phyloP scores from a whole-genome alignment of 2,888 invertebrate genomes.

The Cheiracanthium punctorium region DNA sequence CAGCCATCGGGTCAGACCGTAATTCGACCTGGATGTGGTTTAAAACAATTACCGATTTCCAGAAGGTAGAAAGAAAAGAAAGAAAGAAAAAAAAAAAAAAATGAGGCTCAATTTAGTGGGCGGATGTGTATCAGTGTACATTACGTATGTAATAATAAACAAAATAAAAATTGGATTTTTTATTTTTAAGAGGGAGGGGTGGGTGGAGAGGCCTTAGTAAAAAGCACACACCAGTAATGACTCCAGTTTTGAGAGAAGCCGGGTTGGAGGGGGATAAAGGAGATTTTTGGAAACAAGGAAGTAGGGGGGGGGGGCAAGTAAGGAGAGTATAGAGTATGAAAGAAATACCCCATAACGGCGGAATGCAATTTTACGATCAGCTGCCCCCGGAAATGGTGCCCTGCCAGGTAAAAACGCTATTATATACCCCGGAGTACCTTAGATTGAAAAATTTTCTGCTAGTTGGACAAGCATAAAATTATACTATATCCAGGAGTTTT shows the following conservation, averaged over 20 bases:
- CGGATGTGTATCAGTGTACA: background rate
- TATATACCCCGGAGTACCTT: constrained; percentile 39
- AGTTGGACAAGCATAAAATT: constrained; percentile 68
- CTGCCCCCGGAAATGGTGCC: constrained; percentile 63
- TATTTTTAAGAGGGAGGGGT: background rate
- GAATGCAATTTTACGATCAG: constrained; percentile 69
- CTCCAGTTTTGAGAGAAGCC: constrained; percentile 53
- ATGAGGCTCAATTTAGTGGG: background rate
- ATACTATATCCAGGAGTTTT: constrained; percentile 53
- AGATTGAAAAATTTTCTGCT: constrained; percentile 69
- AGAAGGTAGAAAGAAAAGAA: too few species aligned
- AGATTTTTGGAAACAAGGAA: background rate
- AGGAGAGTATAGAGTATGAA: background rate
- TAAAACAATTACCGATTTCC: background rate
- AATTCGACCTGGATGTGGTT: background rate
- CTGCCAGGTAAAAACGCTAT: constrained; percentile 35
- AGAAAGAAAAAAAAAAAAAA: too few species aligned
- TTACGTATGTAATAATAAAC: background rate
- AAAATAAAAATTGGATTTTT: background rate
- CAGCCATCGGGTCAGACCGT: background rate
- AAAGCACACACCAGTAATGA: constrained; percentile 42
- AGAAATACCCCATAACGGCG: constrained; percentile 52
- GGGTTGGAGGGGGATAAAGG: constrained; percentile 20
- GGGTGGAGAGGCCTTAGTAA: constrained; percentile 42
- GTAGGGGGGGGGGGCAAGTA: background rate